These are phyloP conservation scores for Agrenia bidenticulata DNA, from an alignment of 2,888 invertebrate genomes.

Conservation along the genomic window DNA sequence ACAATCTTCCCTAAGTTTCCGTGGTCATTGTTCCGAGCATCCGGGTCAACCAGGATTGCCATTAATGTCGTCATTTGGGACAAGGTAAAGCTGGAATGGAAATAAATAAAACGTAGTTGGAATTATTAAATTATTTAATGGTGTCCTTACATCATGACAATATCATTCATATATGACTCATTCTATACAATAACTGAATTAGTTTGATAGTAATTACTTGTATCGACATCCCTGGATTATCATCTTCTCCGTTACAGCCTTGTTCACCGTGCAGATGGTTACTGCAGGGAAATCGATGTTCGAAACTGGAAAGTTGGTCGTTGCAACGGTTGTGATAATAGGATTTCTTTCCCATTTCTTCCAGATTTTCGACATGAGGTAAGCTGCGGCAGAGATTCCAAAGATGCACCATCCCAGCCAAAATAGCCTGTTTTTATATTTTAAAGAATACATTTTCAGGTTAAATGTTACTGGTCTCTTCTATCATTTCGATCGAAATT, in stretches of 20 bases:
- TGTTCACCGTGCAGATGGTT: constrained; percentile 47
- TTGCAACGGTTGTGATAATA: constrained; percentile 47
- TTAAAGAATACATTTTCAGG: too few relatives aligned
- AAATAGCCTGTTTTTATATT: constrained; percentile 43
- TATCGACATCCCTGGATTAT: constrained; percentile 45
- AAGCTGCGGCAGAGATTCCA: constrained; percentile 42
- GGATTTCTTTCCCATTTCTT: constrained; percentile 48
- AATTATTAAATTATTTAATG: too few relatives aligned
- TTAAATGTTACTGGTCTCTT: too few relatives aligned
- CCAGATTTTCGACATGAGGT: constrained; percentile 49
- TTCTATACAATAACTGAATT: too few relatives aligned
- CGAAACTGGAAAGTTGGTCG: constrained; percentile 49
- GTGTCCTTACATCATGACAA: too few relatives aligned
- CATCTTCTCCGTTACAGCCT: constrained; percentile 41
- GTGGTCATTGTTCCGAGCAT: constrained; percentile 42
- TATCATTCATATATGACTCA: too few relatives aligned
- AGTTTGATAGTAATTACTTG: constrained; percentile 37
- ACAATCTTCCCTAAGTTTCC: constrained; percentile 30
- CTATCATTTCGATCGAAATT: too few relatives aligned
- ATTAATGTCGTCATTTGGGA: constrained; percentile 49
- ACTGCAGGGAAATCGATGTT: constrained; percentile 50
- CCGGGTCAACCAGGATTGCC: constrained; percentile 48
- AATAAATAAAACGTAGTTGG: too few relatives aligned
- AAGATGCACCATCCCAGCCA: constrained; percentile 47
- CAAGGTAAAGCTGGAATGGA: constrained; percentile 39